Percentiles rank a stretch among this genome's conserved stretches.
Conservation (phyloP, 2,888 invertebrate genomes). For the Cremastobaeus sp. region DNA sequence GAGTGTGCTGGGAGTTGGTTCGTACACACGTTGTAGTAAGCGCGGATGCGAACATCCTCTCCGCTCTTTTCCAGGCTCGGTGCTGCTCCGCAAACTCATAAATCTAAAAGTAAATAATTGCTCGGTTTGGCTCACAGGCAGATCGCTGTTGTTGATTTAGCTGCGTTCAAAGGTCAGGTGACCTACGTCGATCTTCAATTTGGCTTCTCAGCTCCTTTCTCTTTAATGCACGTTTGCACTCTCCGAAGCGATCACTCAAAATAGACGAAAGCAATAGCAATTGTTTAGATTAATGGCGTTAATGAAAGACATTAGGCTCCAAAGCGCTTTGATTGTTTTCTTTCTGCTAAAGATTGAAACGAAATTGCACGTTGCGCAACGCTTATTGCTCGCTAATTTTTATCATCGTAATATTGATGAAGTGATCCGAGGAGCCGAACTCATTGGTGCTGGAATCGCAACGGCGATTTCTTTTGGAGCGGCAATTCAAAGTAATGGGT, state of each 20-base stretch:
- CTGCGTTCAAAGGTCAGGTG: constrained; percentile 73
- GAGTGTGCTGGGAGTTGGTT: constrained; percentile 41
- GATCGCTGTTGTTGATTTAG: constrained; percentile 76
- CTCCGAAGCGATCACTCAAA: constrained; percentile 12
- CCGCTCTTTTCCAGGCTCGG: constrained; percentile 53
- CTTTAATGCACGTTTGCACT: constrained; percentile 24
- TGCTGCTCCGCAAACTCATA: constrained; percentile 73
- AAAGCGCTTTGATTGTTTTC: constrained; percentile 7
- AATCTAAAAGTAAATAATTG: constrained; percentile 78
- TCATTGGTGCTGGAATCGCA: background rate
- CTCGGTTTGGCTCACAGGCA: constrained; percentile 69
- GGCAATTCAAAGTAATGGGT: background rate
- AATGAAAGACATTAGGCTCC: constrained; percentile 26
- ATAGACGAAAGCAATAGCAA: constrained; percentile 22
- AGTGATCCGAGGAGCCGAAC: too few species aligned
- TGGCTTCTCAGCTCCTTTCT: constrained; percentile 48
- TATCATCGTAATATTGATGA: too few species aligned
- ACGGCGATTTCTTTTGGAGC: constrained; percentile 6
- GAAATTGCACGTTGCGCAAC: too few species aligned
- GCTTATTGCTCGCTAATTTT: too few species aligned
- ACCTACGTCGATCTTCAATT: constrained; percentile 54
- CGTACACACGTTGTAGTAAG: constrained; percentile 37
- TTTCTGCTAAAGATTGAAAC: too few species aligned
- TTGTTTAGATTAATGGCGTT: constrained; percentile 41
- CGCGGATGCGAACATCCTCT: constrained; percentile 51